A percentile compares a stretch with the other conserved stretches of the same genome.
Conservation (phyloP, 2,797 vertebrate species). For the Hippopotamyrus pictus region DNA sequence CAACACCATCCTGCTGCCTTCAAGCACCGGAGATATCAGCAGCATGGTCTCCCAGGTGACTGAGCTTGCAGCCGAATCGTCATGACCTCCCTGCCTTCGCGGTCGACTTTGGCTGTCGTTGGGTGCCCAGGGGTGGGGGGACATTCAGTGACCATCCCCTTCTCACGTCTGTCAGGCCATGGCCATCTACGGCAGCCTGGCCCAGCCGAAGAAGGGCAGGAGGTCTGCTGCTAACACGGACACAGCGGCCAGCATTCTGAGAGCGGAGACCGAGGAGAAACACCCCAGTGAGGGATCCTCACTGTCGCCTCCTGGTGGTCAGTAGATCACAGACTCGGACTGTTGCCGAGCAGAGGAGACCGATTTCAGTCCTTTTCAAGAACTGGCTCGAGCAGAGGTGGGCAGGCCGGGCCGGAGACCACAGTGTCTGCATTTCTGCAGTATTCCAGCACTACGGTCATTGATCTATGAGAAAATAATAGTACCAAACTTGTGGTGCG, state of each 20-base stretch:
- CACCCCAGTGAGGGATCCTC: neutral
- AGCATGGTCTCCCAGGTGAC: constrained; percentile 89
- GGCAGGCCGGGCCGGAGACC: neutral
- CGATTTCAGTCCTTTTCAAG: neutral
- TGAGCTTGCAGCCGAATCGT: neutral
- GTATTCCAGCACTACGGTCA: neutral
- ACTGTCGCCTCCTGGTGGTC: neutral
- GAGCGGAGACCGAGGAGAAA: constrained; percentile 10
- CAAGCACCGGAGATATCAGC: constrained; percentile 76
- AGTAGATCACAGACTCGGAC: constrained; percentile 27
- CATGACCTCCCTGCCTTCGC: neutral
- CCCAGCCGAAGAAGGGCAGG: constrained; percentile 36
- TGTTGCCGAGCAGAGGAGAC: neutral
- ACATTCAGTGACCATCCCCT: neutral
- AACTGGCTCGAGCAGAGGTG: neutral
- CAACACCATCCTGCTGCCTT: constrained; percentile 85
- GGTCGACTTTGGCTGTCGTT: neutral
- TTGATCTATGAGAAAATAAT: neutral
- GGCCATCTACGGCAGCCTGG: constrained; percentile 53
- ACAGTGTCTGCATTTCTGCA: neutral
- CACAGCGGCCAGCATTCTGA: neutral
- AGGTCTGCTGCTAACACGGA: neutral
- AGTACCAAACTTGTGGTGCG: neutral
- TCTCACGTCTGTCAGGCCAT: constrained; percentile 49
- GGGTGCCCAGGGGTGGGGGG: neutral